These are phyloP conservation scores for Mormoops blainvillei DNA, from an alignment of 2,113 vertebrate species.

Conservation along the genomic window DNA sequence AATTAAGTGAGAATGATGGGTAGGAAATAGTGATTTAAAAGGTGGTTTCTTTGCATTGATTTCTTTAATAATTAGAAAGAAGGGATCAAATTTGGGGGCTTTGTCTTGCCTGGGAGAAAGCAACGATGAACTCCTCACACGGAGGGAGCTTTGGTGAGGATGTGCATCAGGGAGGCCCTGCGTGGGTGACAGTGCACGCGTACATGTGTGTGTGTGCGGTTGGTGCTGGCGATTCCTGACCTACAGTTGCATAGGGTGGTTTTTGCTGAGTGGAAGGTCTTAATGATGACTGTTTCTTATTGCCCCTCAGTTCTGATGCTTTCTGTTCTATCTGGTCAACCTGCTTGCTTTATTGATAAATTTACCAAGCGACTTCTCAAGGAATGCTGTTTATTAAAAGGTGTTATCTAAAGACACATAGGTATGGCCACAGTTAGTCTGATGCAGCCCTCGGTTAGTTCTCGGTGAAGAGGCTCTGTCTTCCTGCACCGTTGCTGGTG, in stretches of 20 bases:
- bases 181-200: fast-evolving
- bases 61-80: slow-evolving; percentile 18
- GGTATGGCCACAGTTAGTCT: neutral
- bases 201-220: neutral
- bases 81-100: neutral
- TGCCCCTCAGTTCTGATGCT: neutral
- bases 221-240: neutral
- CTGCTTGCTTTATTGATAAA: neutral
- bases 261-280: neutral
- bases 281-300: neutral
- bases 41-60: neutral
- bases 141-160: neutral
- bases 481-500: neutral
- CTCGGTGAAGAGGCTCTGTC: neutral
- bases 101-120: neutral
- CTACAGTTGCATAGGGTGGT: neutral
- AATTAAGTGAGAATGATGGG: neutral
- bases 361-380: neutral
- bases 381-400: neutral
- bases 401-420: neutral
- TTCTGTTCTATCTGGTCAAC: neutral
- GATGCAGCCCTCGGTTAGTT: neutral
- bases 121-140: neutral
- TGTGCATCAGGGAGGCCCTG: neutral
- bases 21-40: neutral